Evolutionary conservation across 1,140 invertebrate species (phyloP), one percentile per base, ranked within the genome.

Genomic region (Aleiodes sp.): DNA sequence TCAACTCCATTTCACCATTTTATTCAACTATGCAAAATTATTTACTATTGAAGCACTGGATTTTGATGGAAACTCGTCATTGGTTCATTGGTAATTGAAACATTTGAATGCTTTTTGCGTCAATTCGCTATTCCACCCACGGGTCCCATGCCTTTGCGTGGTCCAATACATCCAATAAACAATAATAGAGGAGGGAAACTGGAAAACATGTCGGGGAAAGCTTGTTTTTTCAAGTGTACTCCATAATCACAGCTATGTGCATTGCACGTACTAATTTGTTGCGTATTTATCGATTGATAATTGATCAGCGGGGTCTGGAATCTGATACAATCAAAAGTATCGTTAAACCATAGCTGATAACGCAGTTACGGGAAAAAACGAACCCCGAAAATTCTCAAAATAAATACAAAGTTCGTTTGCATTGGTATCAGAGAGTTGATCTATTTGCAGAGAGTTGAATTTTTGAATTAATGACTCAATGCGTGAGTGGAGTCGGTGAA

Each of bases 91-190:
- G 28, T 65, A 65, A 65, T 52, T 46, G 63, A 65, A 52, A 65
- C 63, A 65, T 65, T 65, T 43, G 63, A 65, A 52, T 52, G 63
- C 26, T 65, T 65, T 61, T 65, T 56, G 43, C 41, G n/a, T 52
- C 39, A 43, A 31, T 56, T 46, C 28, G 37, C 63, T 65, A 56
- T 65, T 56, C 63, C 63, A 26, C 46, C 46, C 33, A 37, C 43
- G 52, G 33, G 9, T 52, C 10, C 19, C 46, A 24, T 21, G 21
- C 46, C 9, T 24, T 52, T 24, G 46, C 46, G 46, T 52, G 26
- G 28, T 52, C 33, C 59, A 37, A 28, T 61, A 26, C 59, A 61
- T 21, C 33, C 28, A 61, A 61, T 61, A 26, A 33, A 21, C 59
- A 26, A 33, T 33, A 52, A 52, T 52, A 16, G 46, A 52, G 46